Base-by-base conservation (phyloP, 2,797 vertebrate genomes). In the Arnoldichthys spilopterus region DNA sequence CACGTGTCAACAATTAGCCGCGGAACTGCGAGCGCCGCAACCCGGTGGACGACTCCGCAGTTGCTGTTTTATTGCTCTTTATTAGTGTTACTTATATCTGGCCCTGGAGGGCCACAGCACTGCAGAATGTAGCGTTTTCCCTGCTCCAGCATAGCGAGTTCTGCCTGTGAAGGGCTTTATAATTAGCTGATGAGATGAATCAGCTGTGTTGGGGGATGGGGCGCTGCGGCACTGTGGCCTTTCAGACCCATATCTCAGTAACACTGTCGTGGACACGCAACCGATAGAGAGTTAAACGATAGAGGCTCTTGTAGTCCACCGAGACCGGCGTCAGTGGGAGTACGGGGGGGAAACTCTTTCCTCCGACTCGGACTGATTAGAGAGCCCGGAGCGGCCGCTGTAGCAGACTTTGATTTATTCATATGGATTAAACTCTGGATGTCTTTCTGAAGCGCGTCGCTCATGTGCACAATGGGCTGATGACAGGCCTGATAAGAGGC, bases 401-500 rank as follows among this genome's bases (percentile, higher is more conserved):
- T n/a, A 58, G 37, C 79, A 45, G 73, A 79, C 79, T 76, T 74
- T 83, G 79, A 85, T 89, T 88, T 87, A 87, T 87, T 89, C 77
- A 76, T 85, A 84, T 85, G 87, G 87, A 87, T 88, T 88, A 82
- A 82, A 87, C 84, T 84, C 72, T 12, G 45, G 78, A 53, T 82
- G 76, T 83, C 87, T 88, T 89, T 67, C 89, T 77, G 82, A 89
- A 86, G 88, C 74, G 58, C 63, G 67, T 64, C 86, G 89, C 88
- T 90, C 90, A 86, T 83, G 76, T 68, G 87, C 85, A 85, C 79
- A 83, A 83, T 86, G 84, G 85, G 77, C 78, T 80, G 83, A 76
- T 84, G 85, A 85, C 77, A 71, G 72, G 77, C 86, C 86, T 73
- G 90, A 91, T 90, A 91, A 90, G 83, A 68, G 79, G 79, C 78